Base-by-base conservation (phyloP, 2,888 invertebrate species). In the Latrodectus elegans region DNA sequence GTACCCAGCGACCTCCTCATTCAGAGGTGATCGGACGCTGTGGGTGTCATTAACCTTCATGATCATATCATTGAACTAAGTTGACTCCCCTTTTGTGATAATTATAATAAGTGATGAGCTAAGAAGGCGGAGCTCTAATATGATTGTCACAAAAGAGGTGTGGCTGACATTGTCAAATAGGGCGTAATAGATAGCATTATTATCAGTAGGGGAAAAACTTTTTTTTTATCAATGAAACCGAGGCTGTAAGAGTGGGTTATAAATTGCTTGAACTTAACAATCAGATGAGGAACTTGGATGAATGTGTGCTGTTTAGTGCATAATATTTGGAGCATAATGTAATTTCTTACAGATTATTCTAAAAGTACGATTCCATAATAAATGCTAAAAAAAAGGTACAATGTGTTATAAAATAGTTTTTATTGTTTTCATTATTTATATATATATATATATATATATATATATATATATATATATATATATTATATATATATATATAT, bases 11-110 rank as follows among this genome's bases (percentile, higher is more conserved):
- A 68, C 67, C 67, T 22, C 17, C 55, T 49, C 52, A n/a, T 4
- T 26, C 11, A 53, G 68, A 26, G 78, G 78, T 78, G 78, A 78
- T 78, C 70, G 70, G n/a, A 26, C 70, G 53, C 68, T 79, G 70
- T 79, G 79, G 79, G 79, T 79, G 79, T 79, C 79, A 71, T 71
- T 79, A 55, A 79, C 79, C 79, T 70, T 38, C 26, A 53, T 64
- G 71, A 55, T 64, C 72, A 60, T 55, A 60, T 72, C 79, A 26
- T 64, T 79, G 72, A 53, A 79, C 79, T 14, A 26, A 17, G 17
- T 17, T 15, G 17, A 68, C 67, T 68, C 67, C 60, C 64, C 26
- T 26, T n/a, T 64, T 15, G 17, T 17, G 11, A 8, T 15, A 64
- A 38, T 64, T 64, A 75, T 64, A 17, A 75, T 75, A 75, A 75